Base-by-base conservation (phyloP, 2,888 invertebrate species). In the Melikaiella ostensackeni region DNA sequence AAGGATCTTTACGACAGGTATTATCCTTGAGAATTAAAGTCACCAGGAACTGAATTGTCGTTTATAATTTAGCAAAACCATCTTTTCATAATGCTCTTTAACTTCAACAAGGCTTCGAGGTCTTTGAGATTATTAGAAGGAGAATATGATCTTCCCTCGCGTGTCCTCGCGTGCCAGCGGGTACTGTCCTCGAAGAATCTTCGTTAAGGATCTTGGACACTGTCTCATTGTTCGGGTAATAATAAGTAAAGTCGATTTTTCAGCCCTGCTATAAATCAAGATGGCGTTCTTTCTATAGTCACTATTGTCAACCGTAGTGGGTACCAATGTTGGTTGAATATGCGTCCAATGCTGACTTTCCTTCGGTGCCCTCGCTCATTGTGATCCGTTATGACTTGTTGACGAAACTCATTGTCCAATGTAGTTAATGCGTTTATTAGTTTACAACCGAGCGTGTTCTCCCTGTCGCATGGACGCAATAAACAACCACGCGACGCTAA, bases 371-470 rank as follows among this genome's bases (percentile, higher is more conserved):
- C 61, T 70, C 38, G 38, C 50, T 81, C 81, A 87, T 88, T 88
- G 86, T 88, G 75, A 82, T 83, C 77, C 80, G 85, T 89, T 88
- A 87, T 84, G 88, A 86, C 87, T 89, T 89, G 88, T 89, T 89
- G 88, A 86, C 87, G 86, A 81, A 80, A 78, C 79, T 81, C 81
- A 83, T 87, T 85, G 87, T 86, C 77, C 76, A 63, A 77, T 79
- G 82, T 82, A 85, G 84, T 88, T 88, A 89, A 89, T 86, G 88
- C 84, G 80, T 89, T 89, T 88, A 89, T 89, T 89, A 87, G 82
- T 88, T 89, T 88, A 89, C 77, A 85, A 77, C 82, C 57, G 75
- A 73, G 79, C 80, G 76, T 74, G 80, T 75, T 63, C 73, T 79
- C 76, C 75, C 79, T 75, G 75, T 77, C 66, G 78, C 55, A 75